Percentiles rank a stretch among this genome's conserved stretches.
Conservation (phyloP, 2,797 vertebrate species). For the Phalanger gymnotis region DNA sequence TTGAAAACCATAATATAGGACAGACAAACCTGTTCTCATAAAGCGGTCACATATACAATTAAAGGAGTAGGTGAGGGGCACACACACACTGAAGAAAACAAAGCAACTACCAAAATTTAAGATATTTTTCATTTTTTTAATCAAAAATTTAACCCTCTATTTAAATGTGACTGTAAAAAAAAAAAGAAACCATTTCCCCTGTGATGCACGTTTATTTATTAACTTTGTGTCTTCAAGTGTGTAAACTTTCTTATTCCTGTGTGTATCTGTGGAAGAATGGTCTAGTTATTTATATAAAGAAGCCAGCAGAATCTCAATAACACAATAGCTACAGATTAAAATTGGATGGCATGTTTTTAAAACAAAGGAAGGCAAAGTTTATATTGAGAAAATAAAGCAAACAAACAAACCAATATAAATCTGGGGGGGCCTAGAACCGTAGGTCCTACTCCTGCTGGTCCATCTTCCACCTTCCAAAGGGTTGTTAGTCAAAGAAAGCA, state of each 20-base stretch:
- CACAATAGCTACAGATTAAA: slow-evolving; percentile 48
- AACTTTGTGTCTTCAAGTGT: neutral
- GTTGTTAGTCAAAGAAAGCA: slow-evolving; percentile 76
- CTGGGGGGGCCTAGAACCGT: neutral
- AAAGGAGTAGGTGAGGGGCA: neutral
- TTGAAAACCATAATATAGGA: neutral
- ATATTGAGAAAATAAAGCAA: slow-evolving; percentile 11
- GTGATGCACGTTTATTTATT: neutral
- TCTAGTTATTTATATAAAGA: neutral
- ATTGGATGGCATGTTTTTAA: slow-evolving; percentile 37
- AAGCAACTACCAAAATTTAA: neutral
- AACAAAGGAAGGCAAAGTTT: slow-evolving; percentile 5
- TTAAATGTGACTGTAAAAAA: neutral
- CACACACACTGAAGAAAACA: neutral
- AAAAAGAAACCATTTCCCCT: neutral
- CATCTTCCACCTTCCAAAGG: slow-evolving; percentile 71
- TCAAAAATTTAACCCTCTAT: neutral
- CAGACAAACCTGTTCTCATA: neutral
- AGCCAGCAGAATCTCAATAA: neutral
- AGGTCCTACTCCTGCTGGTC: slow-evolving; percentile 62
- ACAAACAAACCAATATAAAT: slow-evolving; percentile 17
- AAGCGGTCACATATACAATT: neutral
- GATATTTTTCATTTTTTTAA: neutral
- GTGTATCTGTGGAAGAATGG: neutral
- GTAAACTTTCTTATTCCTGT: neutral